Conservation (phyloP, 92 coral and sea anemone genomes). For the Zoanthus sansibaricus region DNA sequence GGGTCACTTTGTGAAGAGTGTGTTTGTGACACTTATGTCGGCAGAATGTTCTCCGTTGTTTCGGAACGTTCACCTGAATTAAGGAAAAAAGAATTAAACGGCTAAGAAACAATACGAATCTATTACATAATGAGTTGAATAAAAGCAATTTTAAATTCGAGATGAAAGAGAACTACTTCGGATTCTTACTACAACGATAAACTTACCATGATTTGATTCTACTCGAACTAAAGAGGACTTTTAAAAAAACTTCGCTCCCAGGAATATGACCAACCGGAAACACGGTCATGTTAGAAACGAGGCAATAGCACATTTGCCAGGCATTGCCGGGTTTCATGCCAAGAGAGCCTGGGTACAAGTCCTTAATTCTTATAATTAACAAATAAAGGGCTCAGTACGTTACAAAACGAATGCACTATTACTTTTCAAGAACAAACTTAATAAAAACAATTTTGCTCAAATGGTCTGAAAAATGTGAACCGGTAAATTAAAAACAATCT, state of each 20-base stretch:
- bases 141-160: background rate
- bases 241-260: conserved; percentile 54
- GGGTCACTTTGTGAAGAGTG: conserved; percentile 93
- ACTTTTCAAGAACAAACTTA: no score
- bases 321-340: no score
- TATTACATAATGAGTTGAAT: background rate
- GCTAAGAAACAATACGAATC: background rate
- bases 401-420: no score
- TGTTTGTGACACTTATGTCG: conserved; percentile 92
- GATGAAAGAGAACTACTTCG: background rate
- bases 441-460: no score
- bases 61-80: conserved; percentile 94
- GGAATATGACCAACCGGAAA: conserved; percentile 13
- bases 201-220: conserved; percentile 34
- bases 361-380: no score
- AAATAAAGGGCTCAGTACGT: no score
- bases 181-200: conserved; percentile 23
- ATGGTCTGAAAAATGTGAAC: no score
- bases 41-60: conserved; percentile 93
- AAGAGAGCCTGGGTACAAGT: no score
- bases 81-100: conserved; percentile 32
- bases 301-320: conserved; percentile 7
- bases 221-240: conserved; percentile 73
- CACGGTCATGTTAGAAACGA: conserved; percentile 53
- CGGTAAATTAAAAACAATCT: no score